These are phyloP conservation scores for Emydoidea blandingii DNA, from an alignment of 2,797 vertebrate genomes.

Conservation along the genomic window DNA sequence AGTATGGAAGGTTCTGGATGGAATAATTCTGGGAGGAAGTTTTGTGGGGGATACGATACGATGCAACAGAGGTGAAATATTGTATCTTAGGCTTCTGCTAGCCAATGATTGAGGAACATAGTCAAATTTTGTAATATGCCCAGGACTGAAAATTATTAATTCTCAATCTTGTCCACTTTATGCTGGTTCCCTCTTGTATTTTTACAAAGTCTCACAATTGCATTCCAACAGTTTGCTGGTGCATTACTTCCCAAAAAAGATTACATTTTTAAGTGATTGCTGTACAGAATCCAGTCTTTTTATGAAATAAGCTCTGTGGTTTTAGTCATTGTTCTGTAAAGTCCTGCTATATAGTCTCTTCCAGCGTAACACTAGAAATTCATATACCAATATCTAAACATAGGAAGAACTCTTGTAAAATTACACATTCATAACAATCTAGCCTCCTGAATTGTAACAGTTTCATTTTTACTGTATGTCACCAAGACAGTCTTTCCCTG, in stretches of 20 bases:
- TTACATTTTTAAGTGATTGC: not conserved
- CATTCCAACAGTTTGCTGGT: not conserved
- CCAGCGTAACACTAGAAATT: not conserved
- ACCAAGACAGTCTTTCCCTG: not conserved
- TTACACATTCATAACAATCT: not conserved
- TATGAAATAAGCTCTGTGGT: not conserved
- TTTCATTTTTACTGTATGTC: not conserved
- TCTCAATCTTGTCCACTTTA: not conserved
- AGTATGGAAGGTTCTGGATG: not conserved
- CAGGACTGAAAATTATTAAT: not conserved
- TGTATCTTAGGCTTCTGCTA: not conserved
- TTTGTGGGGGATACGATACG: not conserved
- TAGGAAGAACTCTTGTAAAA: not conserved
- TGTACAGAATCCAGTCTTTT: not conserved
- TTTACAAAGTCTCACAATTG: not conserved
- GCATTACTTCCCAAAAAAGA: not conserved
- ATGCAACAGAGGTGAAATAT: not conserved
- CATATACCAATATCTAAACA: accelerated
- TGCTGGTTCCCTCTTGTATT: not conserved
- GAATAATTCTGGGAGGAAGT: not conserved
- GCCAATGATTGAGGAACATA: not conserved
- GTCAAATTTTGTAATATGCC: not conserved
- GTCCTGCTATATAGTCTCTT: accelerated
- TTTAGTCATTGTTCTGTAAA: accelerated
- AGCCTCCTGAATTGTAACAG: not conserved